phyloP scores from a whole-genome alignment of 2,113 vertebrate species.

The Ageneiosus marmoratus region DNA sequence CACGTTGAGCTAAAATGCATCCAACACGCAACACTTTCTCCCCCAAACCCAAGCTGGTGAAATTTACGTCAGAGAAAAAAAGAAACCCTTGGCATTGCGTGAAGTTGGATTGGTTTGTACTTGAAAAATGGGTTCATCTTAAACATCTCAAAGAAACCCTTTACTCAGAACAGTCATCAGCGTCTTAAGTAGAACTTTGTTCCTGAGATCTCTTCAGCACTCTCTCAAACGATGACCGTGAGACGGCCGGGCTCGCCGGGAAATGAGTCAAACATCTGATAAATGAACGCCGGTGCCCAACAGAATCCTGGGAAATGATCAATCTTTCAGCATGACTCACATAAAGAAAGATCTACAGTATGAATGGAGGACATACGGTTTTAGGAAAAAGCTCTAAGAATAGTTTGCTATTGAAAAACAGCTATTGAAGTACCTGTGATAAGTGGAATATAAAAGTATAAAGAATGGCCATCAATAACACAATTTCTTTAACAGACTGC shows the following conservation, averaged over 20 bases:
- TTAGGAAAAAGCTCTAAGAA: rapidly evolving
- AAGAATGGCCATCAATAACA: neutral
- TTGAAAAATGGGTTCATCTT: neutral
- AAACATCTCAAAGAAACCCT: neutral
- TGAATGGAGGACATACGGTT: neutral
- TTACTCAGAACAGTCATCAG: no score
- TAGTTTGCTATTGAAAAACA: neutral
- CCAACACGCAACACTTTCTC: neutral
- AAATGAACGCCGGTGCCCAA: neutral
- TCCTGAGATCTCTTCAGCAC: neutral
- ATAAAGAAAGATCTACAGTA: neutral
- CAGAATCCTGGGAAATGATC: neutral
- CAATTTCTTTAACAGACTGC: neutral
- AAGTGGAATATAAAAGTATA: neutral
- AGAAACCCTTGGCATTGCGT: no score
- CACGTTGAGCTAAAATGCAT: constrained; percentile 31
- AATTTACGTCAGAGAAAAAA: no score
- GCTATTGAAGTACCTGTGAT: neutral
- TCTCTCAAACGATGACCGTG: neutral
- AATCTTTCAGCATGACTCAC: neutral
- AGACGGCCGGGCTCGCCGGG: neutral
- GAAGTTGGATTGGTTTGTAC: neutral
- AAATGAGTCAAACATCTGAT: neutral
- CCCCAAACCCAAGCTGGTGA: no score
- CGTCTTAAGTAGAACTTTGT: neutral